A percentile compares a stretch with the other conserved stretches of the same genome.
Conservation (phyloP, 2,113 vertebrate species). For the Dissostichus mawsoni region DNA sequence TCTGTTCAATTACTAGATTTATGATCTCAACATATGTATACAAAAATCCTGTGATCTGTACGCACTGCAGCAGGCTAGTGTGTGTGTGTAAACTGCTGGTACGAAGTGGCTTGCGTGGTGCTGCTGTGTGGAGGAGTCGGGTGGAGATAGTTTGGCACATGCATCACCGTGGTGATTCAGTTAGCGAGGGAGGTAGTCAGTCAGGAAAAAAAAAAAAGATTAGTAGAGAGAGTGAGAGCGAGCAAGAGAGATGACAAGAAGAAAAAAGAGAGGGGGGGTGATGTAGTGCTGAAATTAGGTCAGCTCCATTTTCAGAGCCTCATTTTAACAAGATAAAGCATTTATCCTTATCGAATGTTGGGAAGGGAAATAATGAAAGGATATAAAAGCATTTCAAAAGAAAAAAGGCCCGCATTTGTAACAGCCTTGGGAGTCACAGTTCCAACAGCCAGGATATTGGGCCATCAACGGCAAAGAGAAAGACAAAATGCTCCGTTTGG, state of each 20-base stretch:
- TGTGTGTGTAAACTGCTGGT: conserved; percentile 44
- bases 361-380: conserved; percentile 33
- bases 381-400: conserved; percentile 32
- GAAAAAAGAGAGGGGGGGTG: conserved; percentile 20
- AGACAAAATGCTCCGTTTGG: conserved; percentile 37
- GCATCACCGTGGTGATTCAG: conserved; percentile 81
- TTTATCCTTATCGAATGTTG: conserved; percentile 63
- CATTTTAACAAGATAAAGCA: conserved; percentile 71
- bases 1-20: conserved; percentile 39
- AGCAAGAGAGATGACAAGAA: conserved; percentile 52
- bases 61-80: conserved; percentile 14
- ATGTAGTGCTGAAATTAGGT: conserved; percentile 78
- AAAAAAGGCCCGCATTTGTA: conserved; percentile 37
- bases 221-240: conserved; percentile 30
- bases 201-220: conserved; percentile 49
- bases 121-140: conserved; percentile 75
- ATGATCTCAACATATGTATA: conserved; percentile 48
- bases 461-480: conserved; percentile 8
- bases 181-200: conserved; percentile 75
- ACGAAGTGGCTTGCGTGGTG: conserved; percentile 56
- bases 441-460: conserved; percentile 33
- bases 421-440: conserved; percentile 38
- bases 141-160: conserved; percentile 77
- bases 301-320: conserved; percentile 78
- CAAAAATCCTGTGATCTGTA: conserved; percentile 44